phyloP scores from a whole-genome alignment of 2,113 vertebrate genomes.

The Colistium nudipinnis region DNA sequence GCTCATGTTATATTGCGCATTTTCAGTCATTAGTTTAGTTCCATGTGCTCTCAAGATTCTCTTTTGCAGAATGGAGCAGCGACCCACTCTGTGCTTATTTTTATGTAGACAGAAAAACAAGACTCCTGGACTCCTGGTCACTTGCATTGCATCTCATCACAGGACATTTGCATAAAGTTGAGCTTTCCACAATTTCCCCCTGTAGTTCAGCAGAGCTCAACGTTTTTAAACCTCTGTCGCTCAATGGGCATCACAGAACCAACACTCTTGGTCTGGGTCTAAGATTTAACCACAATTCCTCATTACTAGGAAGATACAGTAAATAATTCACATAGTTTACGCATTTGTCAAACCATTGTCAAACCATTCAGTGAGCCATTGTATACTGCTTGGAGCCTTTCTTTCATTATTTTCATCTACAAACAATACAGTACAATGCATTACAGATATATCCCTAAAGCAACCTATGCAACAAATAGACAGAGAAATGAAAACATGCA shows the following conservation, averaged over 20 bases:
- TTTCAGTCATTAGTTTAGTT: too few species aligned
- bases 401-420: neutral
- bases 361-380: neutral
- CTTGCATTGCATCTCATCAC: too few species aligned
- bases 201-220: neutral
- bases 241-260: too few species aligned
- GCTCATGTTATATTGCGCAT: too few species aligned
- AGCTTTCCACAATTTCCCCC: neutral
- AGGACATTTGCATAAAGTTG: neutral
- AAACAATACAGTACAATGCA: too few species aligned
- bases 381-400: neutral
- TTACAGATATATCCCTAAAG: neutral
- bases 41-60: too few species aligned
- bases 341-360: too few species aligned
- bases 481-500: neutral
- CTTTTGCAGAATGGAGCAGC: neutral
- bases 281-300: too few species aligned
- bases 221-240: neutral
- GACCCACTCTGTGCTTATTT: too few species aligned
- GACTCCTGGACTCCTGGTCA: neutral
- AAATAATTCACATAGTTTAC: neutral
- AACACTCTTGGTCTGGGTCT: too few species aligned
- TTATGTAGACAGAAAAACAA: too few species aligned
- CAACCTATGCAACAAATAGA: neutral
- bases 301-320: neutral